These are phyloP conservation scores for Ochropleura leucogaster DNA, from an alignment of 2,888 invertebrate species.

Conservation along the genomic window DNA sequence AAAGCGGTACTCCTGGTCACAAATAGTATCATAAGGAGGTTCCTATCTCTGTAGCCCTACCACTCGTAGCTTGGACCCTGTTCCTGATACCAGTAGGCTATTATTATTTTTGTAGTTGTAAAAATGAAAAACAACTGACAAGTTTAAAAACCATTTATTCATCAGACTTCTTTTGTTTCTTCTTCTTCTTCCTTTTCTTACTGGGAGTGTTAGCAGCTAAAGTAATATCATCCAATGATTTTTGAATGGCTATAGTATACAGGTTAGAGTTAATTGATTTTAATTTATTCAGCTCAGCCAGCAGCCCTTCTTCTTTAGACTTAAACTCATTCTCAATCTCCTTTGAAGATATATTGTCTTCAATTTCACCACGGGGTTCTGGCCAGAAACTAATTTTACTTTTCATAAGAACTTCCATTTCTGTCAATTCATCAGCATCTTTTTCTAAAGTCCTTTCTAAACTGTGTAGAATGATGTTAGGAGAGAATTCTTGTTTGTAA, in stretches of 20 bases:
- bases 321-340: constrained; percentile 75
- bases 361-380: constrained; percentile 60
- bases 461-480: constrained; percentile 90
- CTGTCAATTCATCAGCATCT: constrained; percentile 84
- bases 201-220: constrained; percentile 55
- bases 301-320: constrained; percentile 77
- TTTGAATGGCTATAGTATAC: constrained; percentile 89
- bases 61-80: no score
- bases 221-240: constrained; percentile 78
- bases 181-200: constrained; percentile 76
- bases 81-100: no score
- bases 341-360: constrained; percentile 64
- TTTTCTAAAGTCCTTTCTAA: constrained; percentile 92
- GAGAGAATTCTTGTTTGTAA: constrained; percentile 90
- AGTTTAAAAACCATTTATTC: constrained; percentile 41
- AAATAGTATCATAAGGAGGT: no score
- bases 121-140: constrained; percentile 14
- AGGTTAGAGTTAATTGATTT: constrained; percentile 91
- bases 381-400: constrained; percentile 86
- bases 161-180: constrained; percentile 59
- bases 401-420: constrained; percentile 83
- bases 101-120: no score
- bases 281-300: constrained; percentile 88
- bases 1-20: no score
- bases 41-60: no score